Evolutionary conservation across 1,140 invertebrate species (phyloP).

Genomic region (Acromyrmex echinatior): DNA sequence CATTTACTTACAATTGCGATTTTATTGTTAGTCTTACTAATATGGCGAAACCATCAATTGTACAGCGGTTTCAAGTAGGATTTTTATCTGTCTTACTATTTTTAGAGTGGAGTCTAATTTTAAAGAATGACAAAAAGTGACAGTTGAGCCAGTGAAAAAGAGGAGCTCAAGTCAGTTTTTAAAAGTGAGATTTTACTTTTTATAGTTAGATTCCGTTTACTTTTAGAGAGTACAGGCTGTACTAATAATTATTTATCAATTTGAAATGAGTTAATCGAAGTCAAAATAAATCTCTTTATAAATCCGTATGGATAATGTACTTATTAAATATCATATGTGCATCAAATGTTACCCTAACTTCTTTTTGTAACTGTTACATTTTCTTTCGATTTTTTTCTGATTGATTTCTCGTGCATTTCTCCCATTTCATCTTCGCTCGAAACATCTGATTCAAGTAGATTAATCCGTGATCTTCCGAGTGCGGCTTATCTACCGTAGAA

Average conservation of each 20-base stretch:
- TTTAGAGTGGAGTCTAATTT: too few relatives aligned
- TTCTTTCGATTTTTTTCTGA: background rate
- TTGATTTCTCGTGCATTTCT: background rate
- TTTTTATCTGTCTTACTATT: background rate
- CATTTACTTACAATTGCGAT: constrained; percentile 27
- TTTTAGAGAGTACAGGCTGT: too few relatives aligned
- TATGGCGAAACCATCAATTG: background rate
- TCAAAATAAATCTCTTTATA: background rate
- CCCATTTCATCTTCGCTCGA: background rate
- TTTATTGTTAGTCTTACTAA: background rate
- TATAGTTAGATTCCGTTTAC: too few relatives aligned
- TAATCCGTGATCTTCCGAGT: constrained; percentile 40
- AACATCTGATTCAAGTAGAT: constrained; percentile 19
- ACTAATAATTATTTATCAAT: background rate
- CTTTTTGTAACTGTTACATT: background rate
- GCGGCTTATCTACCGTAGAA: constrained; percentile 14
- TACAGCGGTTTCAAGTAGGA: background rate
- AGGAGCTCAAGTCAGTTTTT: too few relatives aligned
- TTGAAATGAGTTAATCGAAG: background rate
- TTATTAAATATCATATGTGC: background rate
- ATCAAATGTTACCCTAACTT: background rate
- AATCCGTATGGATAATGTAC: background rate
- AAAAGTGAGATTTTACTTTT: too few relatives aligned
- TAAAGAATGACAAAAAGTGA: too few relatives aligned
- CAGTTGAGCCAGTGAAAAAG: too few relatives aligned